These are phyloP conservation scores for Hippasteria phrygiana DNA, from an alignment of 53 echinoderm and acorn worm genomes.

Conservation along the genomic window DNA sequence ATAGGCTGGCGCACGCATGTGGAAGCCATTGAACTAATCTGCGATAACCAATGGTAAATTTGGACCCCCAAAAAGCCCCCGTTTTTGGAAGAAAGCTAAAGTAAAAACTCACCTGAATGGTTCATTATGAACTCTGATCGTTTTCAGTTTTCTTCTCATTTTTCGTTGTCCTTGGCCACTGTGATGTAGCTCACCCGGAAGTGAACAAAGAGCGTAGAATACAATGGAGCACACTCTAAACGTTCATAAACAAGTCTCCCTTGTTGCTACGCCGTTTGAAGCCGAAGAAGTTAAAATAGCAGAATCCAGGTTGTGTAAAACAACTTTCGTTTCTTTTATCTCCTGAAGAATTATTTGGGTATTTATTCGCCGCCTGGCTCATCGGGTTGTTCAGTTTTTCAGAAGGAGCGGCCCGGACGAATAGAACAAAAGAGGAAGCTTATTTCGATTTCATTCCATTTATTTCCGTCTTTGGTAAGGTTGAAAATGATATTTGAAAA, in stretches of 20 bases:
- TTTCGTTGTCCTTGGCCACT: neutral
- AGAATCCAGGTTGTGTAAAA: too few species aligned
- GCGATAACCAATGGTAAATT: neutral
- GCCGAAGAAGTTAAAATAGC: neutral
- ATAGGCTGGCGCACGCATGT: constrained; percentile 52
- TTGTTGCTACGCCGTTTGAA: neutral
- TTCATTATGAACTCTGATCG: neutral
- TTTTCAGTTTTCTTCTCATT: neutral
- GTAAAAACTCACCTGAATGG: neutral
- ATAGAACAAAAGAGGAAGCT: too few species aligned
- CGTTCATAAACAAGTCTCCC: neutral
- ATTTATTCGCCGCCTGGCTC: too few species aligned
- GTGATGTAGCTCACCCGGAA: constrained; percentile 51
- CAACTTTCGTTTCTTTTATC: too few species aligned
- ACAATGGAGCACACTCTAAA: neutral
- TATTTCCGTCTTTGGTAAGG: too few species aligned
- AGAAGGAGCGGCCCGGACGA: too few species aligned
- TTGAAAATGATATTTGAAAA: too few species aligned
- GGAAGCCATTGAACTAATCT: neutral
- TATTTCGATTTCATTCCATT: too few species aligned
- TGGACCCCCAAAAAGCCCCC: neutral
- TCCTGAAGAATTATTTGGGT: too few species aligned
- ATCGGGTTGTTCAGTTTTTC: too few species aligned
- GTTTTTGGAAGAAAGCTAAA: neutral
- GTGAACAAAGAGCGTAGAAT: constrained; percentile 50